These are phyloP conservation scores for Pterois miles DNA, from an alignment of 2,797 vertebrate species.

Conservation along the genomic window DNA sequence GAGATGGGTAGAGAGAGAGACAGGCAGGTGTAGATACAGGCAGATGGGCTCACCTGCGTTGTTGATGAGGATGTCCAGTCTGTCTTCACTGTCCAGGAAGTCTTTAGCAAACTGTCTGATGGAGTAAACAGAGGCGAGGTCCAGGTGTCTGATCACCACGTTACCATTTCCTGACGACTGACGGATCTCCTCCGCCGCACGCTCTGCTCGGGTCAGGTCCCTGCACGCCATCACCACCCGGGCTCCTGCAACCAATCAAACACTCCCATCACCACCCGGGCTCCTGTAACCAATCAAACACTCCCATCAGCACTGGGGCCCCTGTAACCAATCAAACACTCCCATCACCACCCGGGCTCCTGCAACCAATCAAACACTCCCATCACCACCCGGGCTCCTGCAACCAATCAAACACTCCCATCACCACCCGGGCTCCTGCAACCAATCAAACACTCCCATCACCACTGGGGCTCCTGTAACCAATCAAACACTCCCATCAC, in stretches of 20 bases:
- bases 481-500: too few species aligned
- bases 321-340: not conserved
- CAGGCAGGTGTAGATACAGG: not conserved
- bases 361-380: not conserved
- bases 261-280: not conserved
- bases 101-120: slow-evolving; percentile 77
- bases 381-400: too few species aligned
- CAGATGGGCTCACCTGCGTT: slow-evolving; percentile 77
- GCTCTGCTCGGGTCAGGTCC: slow-evolving; percentile 73
- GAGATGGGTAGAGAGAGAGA: too few species aligned
- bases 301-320: not conserved
- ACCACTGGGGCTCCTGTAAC: too few species aligned
- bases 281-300: slow-evolving; percentile 7
- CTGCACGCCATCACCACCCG: slow-evolving; percentile 85
- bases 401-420: too few species aligned
- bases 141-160: slow-evolving; percentile 78
- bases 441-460: not conserved
- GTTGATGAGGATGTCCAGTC: slow-evolving; percentile 84
- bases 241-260: slow-evolving; percentile 65
- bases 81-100: slow-evolving; percentile 74
- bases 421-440: not conserved
- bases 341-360: not conserved
- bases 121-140: slow-evolving; percentile 78
- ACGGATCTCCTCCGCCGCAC: slow-evolving; percentile 73
- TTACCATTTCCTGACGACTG: slow-evolving; percentile 76